Conservation (phyloP, 53 echinoderm and acorn worm species). For the Actinopyga echinites region DNA sequence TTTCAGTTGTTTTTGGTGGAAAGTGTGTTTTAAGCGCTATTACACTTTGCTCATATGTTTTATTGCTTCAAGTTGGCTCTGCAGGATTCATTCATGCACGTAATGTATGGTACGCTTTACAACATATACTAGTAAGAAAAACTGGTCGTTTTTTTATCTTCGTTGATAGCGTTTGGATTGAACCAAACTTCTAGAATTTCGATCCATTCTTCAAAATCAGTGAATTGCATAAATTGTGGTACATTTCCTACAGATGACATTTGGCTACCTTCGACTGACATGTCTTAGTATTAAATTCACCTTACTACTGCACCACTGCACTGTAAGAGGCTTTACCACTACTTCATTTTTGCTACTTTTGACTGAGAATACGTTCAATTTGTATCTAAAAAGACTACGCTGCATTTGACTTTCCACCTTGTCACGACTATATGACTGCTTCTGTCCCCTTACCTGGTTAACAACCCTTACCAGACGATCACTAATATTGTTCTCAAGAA, state of each 20-base stretch:
- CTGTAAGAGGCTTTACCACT: too few species aligned
- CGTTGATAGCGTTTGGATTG: conserved; percentile 16
- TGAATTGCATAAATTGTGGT: conserved; percentile 32
- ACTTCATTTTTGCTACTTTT: too few species aligned
- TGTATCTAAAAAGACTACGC: too few species aligned
- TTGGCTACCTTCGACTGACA: too few species aligned
- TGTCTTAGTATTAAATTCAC: too few species aligned
- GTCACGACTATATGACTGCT: too few species aligned
- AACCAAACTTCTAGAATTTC: conserved; percentile 54
- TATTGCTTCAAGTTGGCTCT: conserved; percentile 50
- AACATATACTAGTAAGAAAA: conserved; percentile 51
- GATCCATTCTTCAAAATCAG: conserved; percentile 51
- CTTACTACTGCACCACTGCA: too few species aligned
- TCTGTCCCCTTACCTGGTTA: too few species aligned
- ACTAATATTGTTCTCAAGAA: too few species aligned
- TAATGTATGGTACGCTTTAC: conserved; percentile 44
- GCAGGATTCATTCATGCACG: conserved; percentile 49
- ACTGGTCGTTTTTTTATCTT: conserved; percentile 44
- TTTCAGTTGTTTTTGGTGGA: conserved; percentile 32
- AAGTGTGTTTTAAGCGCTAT: conserved; percentile 3
- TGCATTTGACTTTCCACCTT: too few species aligned
- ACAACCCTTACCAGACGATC: too few species aligned
- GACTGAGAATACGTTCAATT: too few species aligned
- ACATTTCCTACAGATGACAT: conserved; percentile 5
- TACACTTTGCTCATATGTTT: conserved; percentile 47